Percentiles rank a stretch among this genome's conserved stretches.
Conservation (phyloP, 37 sponge, comb jelly and placozoan genomes). For the Tethya wilhelma region DNA sequence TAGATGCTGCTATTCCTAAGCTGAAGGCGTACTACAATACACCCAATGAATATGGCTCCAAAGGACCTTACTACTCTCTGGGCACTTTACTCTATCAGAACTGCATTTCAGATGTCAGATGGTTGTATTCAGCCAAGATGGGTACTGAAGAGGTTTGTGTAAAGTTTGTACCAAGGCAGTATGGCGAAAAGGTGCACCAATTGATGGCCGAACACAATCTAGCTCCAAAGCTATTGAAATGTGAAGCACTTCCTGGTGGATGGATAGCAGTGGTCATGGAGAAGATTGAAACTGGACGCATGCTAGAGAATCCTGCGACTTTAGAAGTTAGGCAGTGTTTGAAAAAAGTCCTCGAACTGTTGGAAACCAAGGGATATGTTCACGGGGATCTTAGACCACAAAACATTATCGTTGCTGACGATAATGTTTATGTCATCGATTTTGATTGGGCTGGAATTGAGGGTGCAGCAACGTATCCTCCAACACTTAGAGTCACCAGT, state of each 20-base stretch:
- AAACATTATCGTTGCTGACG: conserved; percentile 12
- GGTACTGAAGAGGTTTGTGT: conserved; percentile 1
- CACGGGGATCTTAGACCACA: conserved; percentile 20
- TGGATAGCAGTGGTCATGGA: background rate
- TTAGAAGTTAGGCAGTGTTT: background rate
- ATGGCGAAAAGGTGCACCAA: background rate
- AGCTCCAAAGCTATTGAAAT: background rate
- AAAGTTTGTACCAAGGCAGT: background rate
- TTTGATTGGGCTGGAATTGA: conserved; percentile 46
- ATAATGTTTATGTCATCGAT: conserved; percentile 18
- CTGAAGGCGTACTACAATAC: background rate
- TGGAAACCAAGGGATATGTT: background rate
- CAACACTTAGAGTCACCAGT: background rate
- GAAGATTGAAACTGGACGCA: background rate
- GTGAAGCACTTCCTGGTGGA: background rate
- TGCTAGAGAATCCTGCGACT: background rate
- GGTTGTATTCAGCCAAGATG: background rate
- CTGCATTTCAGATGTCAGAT: background rate
- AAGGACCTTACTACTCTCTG: background rate
- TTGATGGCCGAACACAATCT: background rate
- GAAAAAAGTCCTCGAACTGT: background rate
- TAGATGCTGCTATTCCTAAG: background rate
- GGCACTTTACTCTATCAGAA: background rate
- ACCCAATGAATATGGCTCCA: background rate
- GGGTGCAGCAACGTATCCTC: conserved; percentile 17